phyloP scores from a whole-genome alignment of 2,888 invertebrate genomes.

The Cryptophagus acutangulus region DNA sequence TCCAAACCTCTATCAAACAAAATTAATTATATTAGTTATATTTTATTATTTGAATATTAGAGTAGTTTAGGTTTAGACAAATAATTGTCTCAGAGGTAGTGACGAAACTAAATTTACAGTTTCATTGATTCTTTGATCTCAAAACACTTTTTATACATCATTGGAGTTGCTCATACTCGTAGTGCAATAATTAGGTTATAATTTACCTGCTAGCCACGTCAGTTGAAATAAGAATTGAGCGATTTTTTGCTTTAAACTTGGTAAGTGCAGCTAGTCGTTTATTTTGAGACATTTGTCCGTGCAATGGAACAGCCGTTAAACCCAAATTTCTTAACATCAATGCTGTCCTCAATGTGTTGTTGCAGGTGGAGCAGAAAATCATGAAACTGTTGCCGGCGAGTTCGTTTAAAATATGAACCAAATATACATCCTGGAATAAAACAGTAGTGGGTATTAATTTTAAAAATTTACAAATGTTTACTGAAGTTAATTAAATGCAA shows the following conservation, averaged over 20 bases:
- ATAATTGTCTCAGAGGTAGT: conserved; percentile 40
- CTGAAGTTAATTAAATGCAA: too few species aligned
- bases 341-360: conserved; percentile 83
- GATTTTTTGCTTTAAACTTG: conserved; percentile 90
- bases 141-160: conserved; percentile 27
- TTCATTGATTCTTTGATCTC: conserved; percentile 16
- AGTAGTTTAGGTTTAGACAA: too few species aligned
- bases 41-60: conserved; percentile 6
- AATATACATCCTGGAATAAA: conserved; percentile 76
- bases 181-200: conserved; percentile 1
- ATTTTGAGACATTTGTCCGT: conserved; percentile 98
- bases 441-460: too few species aligned
- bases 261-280: conserved; percentile 91
- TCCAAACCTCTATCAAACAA: conserved; percentile 93
- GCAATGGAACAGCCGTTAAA: conserved; percentile 91
- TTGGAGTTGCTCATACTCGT: conserved; percentile 10
- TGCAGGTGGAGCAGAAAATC: conserved; percentile 95
- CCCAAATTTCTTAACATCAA: conserved; percentile 86
- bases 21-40: conserved; percentile 4
- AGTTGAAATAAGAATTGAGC: conserved; percentile 95
- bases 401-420: conserved; percentile 93
- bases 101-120: conserved; percentile 30
- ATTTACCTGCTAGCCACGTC: conserved; percentile 92
- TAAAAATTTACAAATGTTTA: conserved; percentile 7
- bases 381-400: conserved; percentile 93